These are phyloP conservation scores for Heteractis magnifica DNA, from an alignment of 92 coral and sea anemone species.

Conservation along the genomic window DNA sequence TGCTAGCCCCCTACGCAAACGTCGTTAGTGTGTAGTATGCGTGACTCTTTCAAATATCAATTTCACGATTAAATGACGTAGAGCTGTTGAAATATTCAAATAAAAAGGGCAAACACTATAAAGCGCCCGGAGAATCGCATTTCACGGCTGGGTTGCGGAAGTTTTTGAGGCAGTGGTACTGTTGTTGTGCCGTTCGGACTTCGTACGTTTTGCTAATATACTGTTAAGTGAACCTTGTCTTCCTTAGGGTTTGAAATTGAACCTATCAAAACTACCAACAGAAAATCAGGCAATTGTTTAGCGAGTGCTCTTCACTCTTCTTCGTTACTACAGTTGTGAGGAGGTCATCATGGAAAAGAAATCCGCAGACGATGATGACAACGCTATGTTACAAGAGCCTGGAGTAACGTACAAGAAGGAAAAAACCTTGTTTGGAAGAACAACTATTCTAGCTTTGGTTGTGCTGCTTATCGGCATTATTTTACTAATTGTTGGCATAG, in stretches of 20 bases:
- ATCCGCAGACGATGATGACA: neutral
- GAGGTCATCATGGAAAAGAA: neutral
- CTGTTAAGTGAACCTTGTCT: neutral
- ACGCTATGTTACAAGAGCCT: neutral
- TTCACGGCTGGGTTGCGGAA: neutral
- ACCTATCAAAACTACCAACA: neutral
- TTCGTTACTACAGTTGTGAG: too few species aligned
- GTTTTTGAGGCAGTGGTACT: too few species aligned
- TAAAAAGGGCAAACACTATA: neutral
- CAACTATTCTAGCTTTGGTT: slow-evolving; percentile 35
- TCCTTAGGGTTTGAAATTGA: too few species aligned
- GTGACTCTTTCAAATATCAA: too few species aligned
- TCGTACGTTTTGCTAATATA: neutral
- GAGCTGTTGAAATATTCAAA: neutral
- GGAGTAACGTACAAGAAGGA: slow-evolving; percentile 29
- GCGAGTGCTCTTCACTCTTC: neutral
- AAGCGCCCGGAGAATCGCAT: neutral
- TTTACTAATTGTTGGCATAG: slow-evolving; percentile 63
- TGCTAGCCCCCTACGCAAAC: neutral
- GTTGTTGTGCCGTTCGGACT: neutral
- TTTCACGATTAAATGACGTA: neutral
- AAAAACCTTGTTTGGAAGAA: slow-evolving; percentile 28
- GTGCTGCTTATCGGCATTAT: slow-evolving; percentile 48
- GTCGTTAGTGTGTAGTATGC: neutral
- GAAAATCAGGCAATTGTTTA: neutral